Percentiles rank a stretch among this genome's conserved stretches.
Evolutionary conservation across 2,888 invertebrate genomes (phyloP).

Genomic region (Chalcosyrphus nemorum): DNA sequence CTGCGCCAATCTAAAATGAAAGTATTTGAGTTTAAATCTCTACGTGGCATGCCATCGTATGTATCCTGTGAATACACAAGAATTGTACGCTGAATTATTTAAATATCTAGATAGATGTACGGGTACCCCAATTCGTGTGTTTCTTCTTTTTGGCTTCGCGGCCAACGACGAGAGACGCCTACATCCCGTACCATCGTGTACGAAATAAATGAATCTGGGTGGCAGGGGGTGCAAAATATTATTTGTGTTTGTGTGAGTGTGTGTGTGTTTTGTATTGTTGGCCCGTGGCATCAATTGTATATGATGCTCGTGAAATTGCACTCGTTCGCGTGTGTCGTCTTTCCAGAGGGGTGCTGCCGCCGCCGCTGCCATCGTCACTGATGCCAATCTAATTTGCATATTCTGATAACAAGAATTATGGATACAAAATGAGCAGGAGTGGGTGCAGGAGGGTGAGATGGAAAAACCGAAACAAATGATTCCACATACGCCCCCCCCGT

Average conservation of each 20-base stretch:
- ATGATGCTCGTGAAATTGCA: conserved; percentile 54
- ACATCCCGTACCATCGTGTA: not conserved
- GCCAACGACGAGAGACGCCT: not conserved
- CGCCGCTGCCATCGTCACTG: conserved; percentile 47
- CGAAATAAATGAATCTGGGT: conserved; percentile 56
- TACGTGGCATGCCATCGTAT: conserved; percentile 37
- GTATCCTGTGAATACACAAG: conserved; percentile 39
- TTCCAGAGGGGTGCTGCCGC: not conserved
- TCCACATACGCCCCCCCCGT: conserved; percentile 52
- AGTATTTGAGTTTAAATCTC: conserved; percentile 29
- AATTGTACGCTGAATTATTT: conserved; percentile 59
- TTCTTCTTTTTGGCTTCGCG: conserved; percentile 28
- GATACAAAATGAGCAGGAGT: conserved; percentile 43
- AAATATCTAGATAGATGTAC: conserved; percentile 49
- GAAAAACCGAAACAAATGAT: conserved; percentile 35
- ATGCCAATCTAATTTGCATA: conserved; percentile 72
- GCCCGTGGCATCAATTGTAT: conserved; percentile 57
- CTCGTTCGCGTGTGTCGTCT: conserved; percentile 6
- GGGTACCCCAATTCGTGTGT: conserved; percentile 33
- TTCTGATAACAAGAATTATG: conserved; percentile 72
- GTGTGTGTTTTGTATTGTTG: conserved; percentile 20
- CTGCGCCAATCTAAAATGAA: conserved; percentile 4
- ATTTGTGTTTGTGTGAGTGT: conserved; percentile 41
- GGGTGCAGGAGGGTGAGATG: not conserved
- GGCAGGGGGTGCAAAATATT: conserved; percentile 20